phyloP scores from a whole-genome alignment of 2,113 vertebrate genomes.

The Epinephelus cyanopodus region DNA sequence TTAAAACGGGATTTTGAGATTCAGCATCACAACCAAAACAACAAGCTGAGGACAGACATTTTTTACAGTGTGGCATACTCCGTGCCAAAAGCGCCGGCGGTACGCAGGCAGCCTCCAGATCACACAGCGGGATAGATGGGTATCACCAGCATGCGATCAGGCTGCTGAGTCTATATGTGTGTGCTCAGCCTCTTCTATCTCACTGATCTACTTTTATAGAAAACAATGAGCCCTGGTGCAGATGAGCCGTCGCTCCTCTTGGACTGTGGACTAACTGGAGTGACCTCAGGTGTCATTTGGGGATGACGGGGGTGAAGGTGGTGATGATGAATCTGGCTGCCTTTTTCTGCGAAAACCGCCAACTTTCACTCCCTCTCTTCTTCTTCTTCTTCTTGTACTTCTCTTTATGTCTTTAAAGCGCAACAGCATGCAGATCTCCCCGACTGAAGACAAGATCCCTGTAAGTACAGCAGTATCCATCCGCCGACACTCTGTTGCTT shows the following conservation, averaged over 20 bases:
- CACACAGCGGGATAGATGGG: conserved; percentile 55
- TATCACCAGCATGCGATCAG: conserved; percentile 49
- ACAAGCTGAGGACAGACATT: conserved; percentile 20
- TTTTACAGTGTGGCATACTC: conserved; percentile 60
- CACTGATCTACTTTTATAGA: background rate
- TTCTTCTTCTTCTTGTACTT: conserved; percentile 21
- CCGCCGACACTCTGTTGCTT: background rate
- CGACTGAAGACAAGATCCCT: conserved; percentile 85
- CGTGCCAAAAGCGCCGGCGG: conserved; percentile 51
- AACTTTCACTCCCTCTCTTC: conserved; percentile 60
- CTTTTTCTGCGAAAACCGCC: conserved; percentile 19
- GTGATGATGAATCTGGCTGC: conserved; percentile 20
- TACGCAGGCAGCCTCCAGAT: conserved; percentile 65
- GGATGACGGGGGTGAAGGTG: conserved; percentile 22
- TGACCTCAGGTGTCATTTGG: conserved; percentile 14
- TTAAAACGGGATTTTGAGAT: background rate
- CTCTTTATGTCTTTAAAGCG: conserved; percentile 69
- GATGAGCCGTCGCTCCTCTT: conserved; percentile 4
- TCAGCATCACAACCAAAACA: background rate
- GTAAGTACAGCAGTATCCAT: conserved; percentile 72
- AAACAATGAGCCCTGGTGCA: conserved; percentile 33
- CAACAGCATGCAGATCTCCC: conserved; percentile 84
- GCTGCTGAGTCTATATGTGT: background rate
- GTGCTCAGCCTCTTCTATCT: conserved; percentile 4
- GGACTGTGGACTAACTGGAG: conserved; percentile 36